phyloP scores from a whole-genome alignment of 1,140 invertebrate species.

The Oscheius sp. region DNA sequence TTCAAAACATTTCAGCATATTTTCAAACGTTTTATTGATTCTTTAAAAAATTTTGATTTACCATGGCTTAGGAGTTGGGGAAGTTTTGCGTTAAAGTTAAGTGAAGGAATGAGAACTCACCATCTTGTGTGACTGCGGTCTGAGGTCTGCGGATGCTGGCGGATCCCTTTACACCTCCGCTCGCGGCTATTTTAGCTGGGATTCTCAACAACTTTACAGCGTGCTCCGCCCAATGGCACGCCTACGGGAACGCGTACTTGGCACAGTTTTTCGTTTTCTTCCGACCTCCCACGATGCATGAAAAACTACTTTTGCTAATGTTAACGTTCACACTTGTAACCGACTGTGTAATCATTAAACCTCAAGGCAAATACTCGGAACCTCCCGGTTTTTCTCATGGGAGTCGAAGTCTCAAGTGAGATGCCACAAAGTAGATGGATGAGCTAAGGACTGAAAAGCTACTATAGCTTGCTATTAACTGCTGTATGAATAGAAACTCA shows the following conservation, averaged over 20 bases:
- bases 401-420: too few relatives aligned
- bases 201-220: constrained; percentile 21
- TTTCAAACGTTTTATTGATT: background rate
- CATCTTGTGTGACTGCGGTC: constrained; percentile 2
- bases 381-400: too few relatives aligned
- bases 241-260: background rate
- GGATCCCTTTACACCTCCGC: constrained; percentile 6
- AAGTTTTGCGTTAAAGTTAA: background rate
- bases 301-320: background rate
- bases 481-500: too few relatives aligned
- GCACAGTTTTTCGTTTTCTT: constrained; percentile 1
- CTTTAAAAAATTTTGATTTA: background rate
- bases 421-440: too few relatives aligned
- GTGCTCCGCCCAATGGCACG: constrained; percentile 7
- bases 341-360: too few relatives aligned
- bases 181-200: constrained; percentile 10
- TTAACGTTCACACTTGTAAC: too few relatives aligned
- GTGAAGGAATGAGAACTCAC: background rate
- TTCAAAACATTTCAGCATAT: background rate
- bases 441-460: too few relatives aligned
- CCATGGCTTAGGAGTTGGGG: background rate
- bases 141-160: background rate
- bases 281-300: background rate
- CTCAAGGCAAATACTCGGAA: too few relatives aligned
- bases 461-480: too few relatives aligned